Base-by-base conservation (phyloP, 2,888 invertebrate genomes). In the Amitus sp. region DNA sequence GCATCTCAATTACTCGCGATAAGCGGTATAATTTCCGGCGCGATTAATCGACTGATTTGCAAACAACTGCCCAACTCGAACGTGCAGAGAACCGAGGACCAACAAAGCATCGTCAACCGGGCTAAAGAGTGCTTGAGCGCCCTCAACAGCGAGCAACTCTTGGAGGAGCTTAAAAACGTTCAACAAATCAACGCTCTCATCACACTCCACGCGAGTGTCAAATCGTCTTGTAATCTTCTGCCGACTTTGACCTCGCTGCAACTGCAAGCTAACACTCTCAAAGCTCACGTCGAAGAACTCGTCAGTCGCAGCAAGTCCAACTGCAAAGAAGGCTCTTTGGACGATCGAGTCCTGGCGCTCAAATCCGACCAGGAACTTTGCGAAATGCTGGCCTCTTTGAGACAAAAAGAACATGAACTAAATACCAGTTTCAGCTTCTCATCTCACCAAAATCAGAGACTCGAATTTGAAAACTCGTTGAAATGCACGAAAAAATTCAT, bases 321-420 rank as follows among this genome's bases (percentile, higher is more conserved):
- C 13, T 12, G 15, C 12, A 15, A 13, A 9, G 37, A 13, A 13
- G 37, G 15, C 6, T 4, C 5, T 2, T 59, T 81, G 10, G 78
- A 80, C 33, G 67, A 71, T 0, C 53, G 71, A 3, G 42, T 72
- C 1, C 65, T 82, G 2, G 62, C 69, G 0, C 23, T 72, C 4
- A 82, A 78, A 28, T 67, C 71, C 2, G 74, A 80, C 43, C 68
- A 69, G 1, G 82, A 82, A 37, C 53, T 82, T 3, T 66, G 82
- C 0, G 75, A 78, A 37, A 46, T 82, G 6, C 40, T 80, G 3
- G 49, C 56, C 1, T 65, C 60, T 2, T 51, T 82, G 1, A 60
- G 75, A 7, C 74, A 78, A 17, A 78, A 74, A 33, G 82, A 82
- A 54, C 73, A 74, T 62, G 74, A 81, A 45, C 76, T 82, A 37